phyloP scores from a whole-genome alignment of 92 coral and sea anemone species.

The Bergia puertoricense region DNA sequence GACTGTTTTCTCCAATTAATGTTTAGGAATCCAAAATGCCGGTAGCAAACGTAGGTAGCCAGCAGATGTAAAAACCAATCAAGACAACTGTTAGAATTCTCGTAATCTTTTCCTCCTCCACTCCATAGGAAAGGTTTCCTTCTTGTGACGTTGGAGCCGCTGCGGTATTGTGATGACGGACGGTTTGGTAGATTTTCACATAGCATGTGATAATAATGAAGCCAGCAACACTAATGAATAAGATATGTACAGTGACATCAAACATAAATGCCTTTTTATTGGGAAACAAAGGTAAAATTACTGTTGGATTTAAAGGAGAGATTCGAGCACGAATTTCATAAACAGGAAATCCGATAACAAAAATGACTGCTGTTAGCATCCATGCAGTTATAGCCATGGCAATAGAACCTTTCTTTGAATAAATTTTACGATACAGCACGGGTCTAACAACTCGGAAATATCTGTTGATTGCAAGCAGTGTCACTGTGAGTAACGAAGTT shows the following conservation, averaged over 20 bases:
- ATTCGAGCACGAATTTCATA: not conserved
- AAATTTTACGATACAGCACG: not conserved
- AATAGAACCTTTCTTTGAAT: not conserved
- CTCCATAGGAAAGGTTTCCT: not conserved
- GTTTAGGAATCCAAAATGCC: not conserved
- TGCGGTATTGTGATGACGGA: not conserved
- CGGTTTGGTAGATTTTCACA: too few relatives aligned
- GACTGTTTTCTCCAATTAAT: not conserved
- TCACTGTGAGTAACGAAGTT: not conserved
- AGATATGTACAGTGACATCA: not conserved
- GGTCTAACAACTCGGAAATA: too few relatives aligned
- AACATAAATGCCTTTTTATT: not conserved
- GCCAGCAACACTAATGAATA: not conserved
- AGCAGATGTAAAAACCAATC: constrained; percentile 11
- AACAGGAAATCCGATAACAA: not conserved
- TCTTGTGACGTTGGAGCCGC: not conserved
- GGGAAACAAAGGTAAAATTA: not conserved
- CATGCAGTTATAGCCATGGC: not conserved
- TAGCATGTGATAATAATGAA: too few relatives aligned
- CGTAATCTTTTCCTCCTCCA: not conserved
- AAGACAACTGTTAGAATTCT: not conserved
- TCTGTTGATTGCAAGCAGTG: not conserved
- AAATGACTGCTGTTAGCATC: not conserved
- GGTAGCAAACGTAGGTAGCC: not conserved
- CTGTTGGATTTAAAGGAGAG: not conserved